Percentiles rank a stretch among this genome's conserved stretches.
phyloP scores from a whole-genome alignment of 2,113 vertebrate species.

The Actenoides hombroni region DNA sequence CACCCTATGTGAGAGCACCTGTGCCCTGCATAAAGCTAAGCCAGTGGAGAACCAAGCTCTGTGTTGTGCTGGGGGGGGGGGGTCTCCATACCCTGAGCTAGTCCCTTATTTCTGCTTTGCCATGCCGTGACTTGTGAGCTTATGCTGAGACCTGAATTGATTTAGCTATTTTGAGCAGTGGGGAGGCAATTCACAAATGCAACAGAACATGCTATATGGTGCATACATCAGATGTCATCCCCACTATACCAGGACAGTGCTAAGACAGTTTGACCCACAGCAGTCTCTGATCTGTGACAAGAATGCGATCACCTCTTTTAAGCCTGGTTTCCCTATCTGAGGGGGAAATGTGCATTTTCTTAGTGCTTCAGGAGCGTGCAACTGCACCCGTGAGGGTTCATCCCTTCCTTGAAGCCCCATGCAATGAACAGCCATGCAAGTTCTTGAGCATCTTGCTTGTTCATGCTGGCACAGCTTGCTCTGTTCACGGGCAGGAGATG shows the following conservation, averaged over 20 bases:
- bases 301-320: neutral
- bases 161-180: neutral
- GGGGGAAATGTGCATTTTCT: neutral
- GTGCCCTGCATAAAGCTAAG: neutral
- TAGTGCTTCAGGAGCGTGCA: neutral
- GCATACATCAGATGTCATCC: neutral
- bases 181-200: neutral
- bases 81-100: neutral
- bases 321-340: neutral
- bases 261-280: neutral
- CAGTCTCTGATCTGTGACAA: neutral
- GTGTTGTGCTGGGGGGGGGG: neutral
- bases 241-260: neutral
- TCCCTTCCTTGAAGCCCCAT: neutral
- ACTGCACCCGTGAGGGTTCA: neutral
- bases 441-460: neutral
- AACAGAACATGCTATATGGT: neutral
- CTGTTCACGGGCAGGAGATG: neutral
- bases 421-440: neutral
- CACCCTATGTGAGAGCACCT: rapidly evolving
- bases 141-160: neutral
- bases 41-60: neutral
- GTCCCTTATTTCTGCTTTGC: neutral
- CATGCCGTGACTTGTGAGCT: rapidly evolving
- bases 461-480: neutral